Percentiles rank a stretch among this genome's conserved stretches.
Evolutionary conservation across 1,140 invertebrate genomes (phyloP).

Genomic region (Colletes latitarsis): DNA sequence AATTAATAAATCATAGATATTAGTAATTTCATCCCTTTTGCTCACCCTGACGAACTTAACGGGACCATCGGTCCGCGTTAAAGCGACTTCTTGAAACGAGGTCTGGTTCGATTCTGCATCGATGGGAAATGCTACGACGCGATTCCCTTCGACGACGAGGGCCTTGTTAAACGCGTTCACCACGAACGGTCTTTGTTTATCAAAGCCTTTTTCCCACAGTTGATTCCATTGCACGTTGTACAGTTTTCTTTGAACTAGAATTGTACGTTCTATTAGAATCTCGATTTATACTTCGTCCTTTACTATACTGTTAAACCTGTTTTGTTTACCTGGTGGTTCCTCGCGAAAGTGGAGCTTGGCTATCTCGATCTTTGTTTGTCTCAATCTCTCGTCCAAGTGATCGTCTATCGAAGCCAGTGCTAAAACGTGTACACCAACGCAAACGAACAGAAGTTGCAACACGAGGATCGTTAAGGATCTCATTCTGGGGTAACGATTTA

Average conservation of each 20-base stretch:
- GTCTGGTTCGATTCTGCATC: slow-evolving; percentile 37
- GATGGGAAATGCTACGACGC: slow-evolving; percentile 25
- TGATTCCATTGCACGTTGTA: slow-evolving; percentile 56
- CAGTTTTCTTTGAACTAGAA: slow-evolving; percentile 30
- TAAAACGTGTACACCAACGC: not conserved
- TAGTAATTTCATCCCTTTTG: not conserved
- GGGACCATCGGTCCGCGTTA: not conserved
- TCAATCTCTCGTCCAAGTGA: slow-evolving; percentile 45
- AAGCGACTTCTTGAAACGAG: slow-evolving; percentile 27
- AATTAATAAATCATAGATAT: not conserved
- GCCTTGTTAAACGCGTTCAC: slow-evolving; percentile 45
- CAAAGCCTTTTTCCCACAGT: slow-evolving; percentile 38
- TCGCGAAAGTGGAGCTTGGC: slow-evolving; percentile 48
- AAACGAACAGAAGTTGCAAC: not conserved
- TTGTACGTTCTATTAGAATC: too few relatives aligned
- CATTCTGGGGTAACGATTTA: not conserved
- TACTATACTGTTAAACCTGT: too few relatives aligned
- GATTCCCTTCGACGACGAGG: slow-evolving; percentile 56
- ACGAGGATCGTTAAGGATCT: slow-evolving; percentile 13
- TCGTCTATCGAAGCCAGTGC: not conserved
- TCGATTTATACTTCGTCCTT: too few relatives aligned
- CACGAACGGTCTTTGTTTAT: slow-evolving; percentile 35
- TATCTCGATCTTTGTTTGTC: slow-evolving; percentile 49
- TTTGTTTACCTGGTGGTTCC: slow-evolving; percentile 29
- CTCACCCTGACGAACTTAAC: slow-evolving; percentile 59